Conservation (phyloP, 2,888 invertebrate genomes). For the Emmelina monodactyla region DNA sequence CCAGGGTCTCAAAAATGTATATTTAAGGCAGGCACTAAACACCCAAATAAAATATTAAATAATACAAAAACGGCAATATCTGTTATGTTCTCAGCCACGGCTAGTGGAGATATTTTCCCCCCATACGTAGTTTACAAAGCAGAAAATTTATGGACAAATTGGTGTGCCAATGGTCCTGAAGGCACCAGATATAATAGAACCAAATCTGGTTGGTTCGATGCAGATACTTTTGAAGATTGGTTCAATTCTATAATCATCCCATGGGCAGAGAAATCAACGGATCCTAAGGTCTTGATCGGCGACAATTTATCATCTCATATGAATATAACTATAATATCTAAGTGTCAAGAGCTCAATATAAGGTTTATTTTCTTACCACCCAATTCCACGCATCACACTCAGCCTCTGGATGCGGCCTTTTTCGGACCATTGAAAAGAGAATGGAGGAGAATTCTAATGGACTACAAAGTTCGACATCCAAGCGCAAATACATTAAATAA, state of each 20-base stretch:
- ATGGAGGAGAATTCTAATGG: slow-evolving; percentile 11
- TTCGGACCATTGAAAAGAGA: slow-evolving; percentile 14
- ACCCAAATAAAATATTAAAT: slow-evolving; percentile 14
- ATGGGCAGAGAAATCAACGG: neutral
- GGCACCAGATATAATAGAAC: slow-evolving; percentile 15
- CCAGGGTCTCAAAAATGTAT: slow-evolving; percentile 14
- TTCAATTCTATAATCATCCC: slow-evolving; percentile 5
- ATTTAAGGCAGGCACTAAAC: slow-evolving; percentile 7
- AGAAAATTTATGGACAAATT: slow-evolving; percentile 10
- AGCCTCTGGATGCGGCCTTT: slow-evolving; percentile 15
- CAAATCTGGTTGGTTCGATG: slow-evolving; percentile 18
- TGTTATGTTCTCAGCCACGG: slow-evolving; percentile 13
- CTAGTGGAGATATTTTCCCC: slow-evolving; percentile 8
- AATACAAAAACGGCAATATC: slow-evolving; percentile 13
- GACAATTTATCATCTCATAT: neutral
- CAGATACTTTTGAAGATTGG: slow-evolving; percentile 12
- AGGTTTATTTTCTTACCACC: slow-evolving; percentile 7
- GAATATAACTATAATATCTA: slow-evolving; percentile 9
- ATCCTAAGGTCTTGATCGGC: neutral
- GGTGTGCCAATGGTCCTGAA: slow-evolving; percentile 13
- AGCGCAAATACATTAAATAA: slow-evolving; percentile 10
- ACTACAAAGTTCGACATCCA: slow-evolving; percentile 10
- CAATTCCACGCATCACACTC: slow-evolving; percentile 14
- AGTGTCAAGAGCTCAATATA: slow-evolving; percentile 12
- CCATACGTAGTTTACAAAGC: slow-evolving; percentile 16